Percentiles rank a stretch among this genome's conserved stretches.
Conservation (phyloP, 2,113 vertebrate species). For the Aptenodytes forsteri region DNA sequence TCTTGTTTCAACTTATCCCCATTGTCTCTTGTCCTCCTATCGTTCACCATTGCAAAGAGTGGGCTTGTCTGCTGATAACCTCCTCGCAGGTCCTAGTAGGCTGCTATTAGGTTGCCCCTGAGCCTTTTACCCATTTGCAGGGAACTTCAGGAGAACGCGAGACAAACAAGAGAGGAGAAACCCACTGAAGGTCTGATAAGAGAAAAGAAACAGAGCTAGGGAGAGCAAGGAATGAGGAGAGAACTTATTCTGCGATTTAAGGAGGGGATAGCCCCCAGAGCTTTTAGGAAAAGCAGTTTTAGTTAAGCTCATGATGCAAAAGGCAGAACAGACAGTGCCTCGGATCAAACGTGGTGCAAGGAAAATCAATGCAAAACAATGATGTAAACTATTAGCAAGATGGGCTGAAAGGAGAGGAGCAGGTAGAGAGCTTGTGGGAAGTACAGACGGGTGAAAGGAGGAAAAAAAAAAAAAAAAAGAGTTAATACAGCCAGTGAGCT, state of each 20-base stretch:
- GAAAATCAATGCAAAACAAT: neutral
- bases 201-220: neutral
- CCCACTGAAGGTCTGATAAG: neutral
- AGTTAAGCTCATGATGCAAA: neutral
- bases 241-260: neutral
- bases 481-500: neutral
- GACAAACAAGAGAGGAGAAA: neutral
- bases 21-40: neutral
- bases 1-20: neutral
- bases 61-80: neutral
- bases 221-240: neutral
- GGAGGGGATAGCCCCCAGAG: neutral
- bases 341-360: neutral
- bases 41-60: neutral
- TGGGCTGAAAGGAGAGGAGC: neutral
- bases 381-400: neutral
- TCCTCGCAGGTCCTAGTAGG: neutral
- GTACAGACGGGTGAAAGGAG: neutral
- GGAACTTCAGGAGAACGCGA: neutral
- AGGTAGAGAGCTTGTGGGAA: neutral
- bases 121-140: neutral
- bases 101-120: neutral
- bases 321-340: neutral
- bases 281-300: neutral
- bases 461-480: neutral